Base-by-base conservation (phyloP, 2,113 vertebrate genomes). In the Trachemys scripta region DNA sequence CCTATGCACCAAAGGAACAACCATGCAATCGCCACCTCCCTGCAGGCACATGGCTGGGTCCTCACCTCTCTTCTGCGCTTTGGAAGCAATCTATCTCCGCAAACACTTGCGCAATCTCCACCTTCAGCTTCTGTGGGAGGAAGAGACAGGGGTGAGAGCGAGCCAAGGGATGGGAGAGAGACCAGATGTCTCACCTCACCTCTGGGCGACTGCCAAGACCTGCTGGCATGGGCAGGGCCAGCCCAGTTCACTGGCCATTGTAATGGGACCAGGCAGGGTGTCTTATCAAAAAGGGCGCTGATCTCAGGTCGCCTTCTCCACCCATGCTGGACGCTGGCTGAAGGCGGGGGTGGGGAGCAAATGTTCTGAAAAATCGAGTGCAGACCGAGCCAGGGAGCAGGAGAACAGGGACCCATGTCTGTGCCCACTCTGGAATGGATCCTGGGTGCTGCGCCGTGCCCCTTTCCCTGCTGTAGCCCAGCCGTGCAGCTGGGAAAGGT, bases 61-160 rank as follows among this genome's bases (percentile, higher is more conserved):
- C 99, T 98, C 95, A 99, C 98, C 96, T 99, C 94, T 99, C 98
- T 80, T 99, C 98, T 6, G 96, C n/a, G 7, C 92, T 98, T 96
- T 99, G 98, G 49, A 99, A 99, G 97, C 97, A 87, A 92, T 99
- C 99, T 2, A 99, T 99, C 65, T 99, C 98, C 2, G 98, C 98
- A 97, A 99, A 99, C 62, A 99, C 98, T 10, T 97, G 98, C 54
- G 99, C 99, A 5, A 99, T 99, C 92, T 99, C 98, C 45, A 98
- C 97, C 93, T 99, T 99, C 88, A 99, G 97, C 90, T 98, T 99
- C 99, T 99, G 98, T 14, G 97, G 80, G 54, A 85, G 54, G 88
- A 95, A 47, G 75, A 69, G 1, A 49, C 24, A 12, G 27, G 84
- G 16, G 50, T 42, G 8, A 84, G 65, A 47, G 35, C 0, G 0